Evolutionary conservation across 2,113 vertebrate species (phyloP), one percentile per base, ranked within the genome.

Genomic region (Nanorana parkeri): DNA sequence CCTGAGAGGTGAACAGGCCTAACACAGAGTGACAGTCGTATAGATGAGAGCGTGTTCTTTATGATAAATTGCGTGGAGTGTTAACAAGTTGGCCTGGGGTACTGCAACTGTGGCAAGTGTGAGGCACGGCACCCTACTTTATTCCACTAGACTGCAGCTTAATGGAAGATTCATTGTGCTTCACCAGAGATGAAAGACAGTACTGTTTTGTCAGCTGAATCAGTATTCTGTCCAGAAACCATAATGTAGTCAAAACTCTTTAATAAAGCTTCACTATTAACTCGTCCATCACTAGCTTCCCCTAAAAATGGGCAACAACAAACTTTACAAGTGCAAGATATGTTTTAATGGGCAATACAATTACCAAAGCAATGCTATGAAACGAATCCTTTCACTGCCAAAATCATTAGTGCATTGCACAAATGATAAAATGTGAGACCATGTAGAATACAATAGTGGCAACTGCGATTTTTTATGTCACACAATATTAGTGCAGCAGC

Each of bases 31-130:
- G 69, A 68, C 64, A 64, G 69, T 69, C 58, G 36, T 56, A 75
- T 74, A 61, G 72, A 77, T 41, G 55, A 63, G 47, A 68, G 65
- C 17, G 19, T 68, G 21, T 67, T 60, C 63, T 71, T 32, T 36
- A 68, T 56, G 61, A 58, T 58, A 60, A 79, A 60, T 68, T 24
- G 68, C 24, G 19, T 72, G 21, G 68, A 58, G 29, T 61, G 52
- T 84, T 79, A 81, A 84, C 84, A 83, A 75, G 55, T 64, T 78
- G 66, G 80, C 75, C 75, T 67, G 17, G 17, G 80, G 80, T 64
- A 55, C 54, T 65, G 63, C 54, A 71, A 85, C 47, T 79, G 61
- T 72, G 83, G 78, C 28, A 21, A 68, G 69, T 61, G 23, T 64
- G 52, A 71, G 60, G 60, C 63, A 60, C 81, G 77, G 65, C 28